A percentile compares a stretch with the other conserved stretches of the same genome.
Evolutionary conservation across 2,113 vertebrate genomes (phyloP).

Genomic region (Vimba vimba): DNA sequence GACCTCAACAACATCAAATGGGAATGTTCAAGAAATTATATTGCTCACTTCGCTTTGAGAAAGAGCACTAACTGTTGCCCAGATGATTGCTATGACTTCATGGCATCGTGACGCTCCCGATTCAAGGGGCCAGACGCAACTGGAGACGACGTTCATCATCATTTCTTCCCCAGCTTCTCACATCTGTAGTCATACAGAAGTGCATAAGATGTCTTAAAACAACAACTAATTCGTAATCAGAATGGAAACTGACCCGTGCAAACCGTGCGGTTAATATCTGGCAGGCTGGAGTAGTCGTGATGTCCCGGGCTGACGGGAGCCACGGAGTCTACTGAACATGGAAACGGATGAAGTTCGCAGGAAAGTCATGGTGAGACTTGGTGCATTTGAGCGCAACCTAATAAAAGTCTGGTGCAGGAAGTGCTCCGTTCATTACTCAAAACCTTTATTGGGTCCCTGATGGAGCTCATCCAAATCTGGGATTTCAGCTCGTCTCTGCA

Average conservation of each 20-base stretch:
- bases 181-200: constrained; percentile 6
- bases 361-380: constrained; percentile 41
- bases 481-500: constrained; percentile 34
- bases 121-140: constrained; percentile 15
- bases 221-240: constrained; percentile 38
- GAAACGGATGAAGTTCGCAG: neutral
- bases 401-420: constrained; percentile 57
- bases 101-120: constrained; percentile 12
- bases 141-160: constrained; percentile 3
- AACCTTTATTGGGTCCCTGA: constrained; percentile 50
- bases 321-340: constrained; percentile 40
- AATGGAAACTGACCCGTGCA: neutral
- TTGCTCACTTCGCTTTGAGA: constrained; percentile 26
- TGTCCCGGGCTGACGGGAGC: constrained; percentile 12
- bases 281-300: constrained; percentile 29
- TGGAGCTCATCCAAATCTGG: constrained; percentile 48
- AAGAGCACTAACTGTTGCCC: neutral
- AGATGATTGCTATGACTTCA: constrained; percentile 29
- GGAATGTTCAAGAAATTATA: constrained; percentile 22
- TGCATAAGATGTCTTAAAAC: constrained; percentile 20
- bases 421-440: constrained; percentile 50
- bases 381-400: constrained; percentile 49
- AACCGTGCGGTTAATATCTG: constrained; percentile 13
- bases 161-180: constrained; percentile 4
- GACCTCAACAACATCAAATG: constrained; percentile 43